A percentile compares a stretch with the other conserved stretches of the same genome.
phyloP scores from a whole-genome alignment of 2,113 vertebrate species.

The Hiodon tergisus region DNA sequence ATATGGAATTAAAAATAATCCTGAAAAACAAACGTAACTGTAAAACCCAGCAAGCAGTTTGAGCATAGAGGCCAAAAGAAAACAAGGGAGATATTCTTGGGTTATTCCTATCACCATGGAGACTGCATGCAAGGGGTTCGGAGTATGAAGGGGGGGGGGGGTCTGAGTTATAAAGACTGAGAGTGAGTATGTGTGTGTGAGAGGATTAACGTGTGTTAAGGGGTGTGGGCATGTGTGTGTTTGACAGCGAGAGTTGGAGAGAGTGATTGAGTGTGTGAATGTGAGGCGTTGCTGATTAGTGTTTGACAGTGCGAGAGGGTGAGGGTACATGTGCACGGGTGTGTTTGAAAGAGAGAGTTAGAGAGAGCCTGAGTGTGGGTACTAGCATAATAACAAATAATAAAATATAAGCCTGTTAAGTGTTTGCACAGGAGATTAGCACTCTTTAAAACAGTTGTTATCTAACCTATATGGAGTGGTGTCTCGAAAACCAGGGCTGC shows the following conservation, averaged over 20 bases:
- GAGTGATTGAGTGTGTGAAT: not conserved
- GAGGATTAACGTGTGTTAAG: not conserved
- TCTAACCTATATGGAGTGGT: no score
- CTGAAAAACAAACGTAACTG: no score
- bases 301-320: not conserved
- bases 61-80: slow-evolving; percentile 36
- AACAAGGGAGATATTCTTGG: slow-evolving; percentile 10
- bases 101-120: slow-evolving; percentile 29
- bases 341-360: not conserved
- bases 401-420: no score
- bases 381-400: no score
- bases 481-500: no score
- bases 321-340: not conserved
- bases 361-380: no score
- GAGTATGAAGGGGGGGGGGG: no score
- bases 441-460: no score
- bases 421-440: no score
- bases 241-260: not conserved
- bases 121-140: slow-evolving; percentile 23
- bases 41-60: not conserved
- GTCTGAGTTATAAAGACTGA: not conserved
- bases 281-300: not conserved
- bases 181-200: not conserved
- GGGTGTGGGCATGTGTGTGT: not conserved
- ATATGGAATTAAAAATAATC: no score